A percentile compares a stretch with the other conserved stretches of the same genome.
phyloP scores from a whole-genome alignment of 2,888 invertebrate species.

The Eilema sororculum region DNA sequence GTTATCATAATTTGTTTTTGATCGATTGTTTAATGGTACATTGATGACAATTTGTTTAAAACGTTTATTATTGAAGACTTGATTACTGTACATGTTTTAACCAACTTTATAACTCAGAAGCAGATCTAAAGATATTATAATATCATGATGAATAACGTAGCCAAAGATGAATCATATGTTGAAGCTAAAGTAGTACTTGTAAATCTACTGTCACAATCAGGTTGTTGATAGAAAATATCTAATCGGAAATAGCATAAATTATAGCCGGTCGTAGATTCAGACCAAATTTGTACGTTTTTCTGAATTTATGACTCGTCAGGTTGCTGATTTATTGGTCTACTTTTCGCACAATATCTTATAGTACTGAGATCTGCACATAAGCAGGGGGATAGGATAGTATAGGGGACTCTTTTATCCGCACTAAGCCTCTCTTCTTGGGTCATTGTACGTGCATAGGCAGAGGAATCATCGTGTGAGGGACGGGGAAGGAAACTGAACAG shows the following conservation, averaged over 20 bases:
- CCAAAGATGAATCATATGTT: not conserved
- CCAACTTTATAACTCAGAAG: not conserved
- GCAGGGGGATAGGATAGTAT: too few species aligned
- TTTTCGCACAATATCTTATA: not conserved
- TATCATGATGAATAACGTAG: not conserved
- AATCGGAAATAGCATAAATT: not conserved
- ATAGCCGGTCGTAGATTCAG: not conserved
- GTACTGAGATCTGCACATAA: not conserved
- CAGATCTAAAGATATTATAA: not conserved
- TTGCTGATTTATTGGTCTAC: not conserved
- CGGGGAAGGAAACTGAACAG: not conserved
- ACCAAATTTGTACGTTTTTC: not conserved
- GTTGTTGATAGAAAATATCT: slow-evolving; percentile 4
- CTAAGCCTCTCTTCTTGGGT: too few species aligned
- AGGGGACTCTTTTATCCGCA: too few species aligned
- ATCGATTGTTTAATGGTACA: slow-evolving; percentile 52
- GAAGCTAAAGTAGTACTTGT: not conserved
- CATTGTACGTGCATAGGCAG: too few species aligned
- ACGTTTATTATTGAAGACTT: slow-evolving; percentile 30
- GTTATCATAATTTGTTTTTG: slow-evolving; percentile 51
- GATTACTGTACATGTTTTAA: slow-evolving; percentile 15
- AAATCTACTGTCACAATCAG: not conserved
- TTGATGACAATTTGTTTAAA: slow-evolving; percentile 40
- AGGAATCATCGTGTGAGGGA: not conserved
- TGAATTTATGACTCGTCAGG: not conserved